Evolutionary conservation across 2,888 invertebrate species (phyloP).

Genomic region (Cosmopolites sordidus): DNA sequence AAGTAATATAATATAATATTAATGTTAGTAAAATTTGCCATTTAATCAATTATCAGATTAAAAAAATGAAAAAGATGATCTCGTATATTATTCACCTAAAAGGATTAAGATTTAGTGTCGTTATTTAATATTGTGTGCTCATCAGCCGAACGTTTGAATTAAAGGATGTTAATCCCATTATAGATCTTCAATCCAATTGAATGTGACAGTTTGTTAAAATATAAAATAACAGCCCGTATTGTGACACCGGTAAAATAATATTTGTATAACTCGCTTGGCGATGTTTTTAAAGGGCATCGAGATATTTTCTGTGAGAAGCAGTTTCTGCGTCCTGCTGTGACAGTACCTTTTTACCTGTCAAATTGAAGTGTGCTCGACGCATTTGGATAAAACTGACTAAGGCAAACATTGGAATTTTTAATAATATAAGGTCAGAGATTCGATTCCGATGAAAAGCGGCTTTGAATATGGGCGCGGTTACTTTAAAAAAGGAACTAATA

Average conservation of each 20-base stretch:
- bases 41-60: too few species aligned
- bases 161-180: neutral
- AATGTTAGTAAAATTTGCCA: too few species aligned
- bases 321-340: constrained; percentile 30
- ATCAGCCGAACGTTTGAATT: neutral
- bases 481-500: too few species aligned
- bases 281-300: constrained; percentile 21
- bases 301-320: constrained; percentile 16
- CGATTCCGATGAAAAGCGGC: too few species aligned
- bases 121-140: too few species aligned
- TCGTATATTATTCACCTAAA: too few species aligned
- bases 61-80: too few species aligned
- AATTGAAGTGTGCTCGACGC: constrained; percentile 23
- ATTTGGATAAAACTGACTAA: constrained; percentile 17
- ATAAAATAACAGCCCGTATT: constrained; percentile 7
- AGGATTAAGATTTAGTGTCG: too few species aligned
- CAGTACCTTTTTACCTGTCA: constrained; percentile 30
- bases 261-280: constrained; percentile 17
- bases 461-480: too few species aligned
- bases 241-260: constrained; percentile 25
- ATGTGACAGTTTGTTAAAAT: constrained; percentile 4
- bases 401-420: constrained; percentile 15
- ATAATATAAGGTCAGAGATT: constrained; percentile 1
- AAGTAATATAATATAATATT: too few species aligned
- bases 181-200: neutral